Conservation (phyloP, 1,140 invertebrate species). For the Drosophila tristis region DNA sequence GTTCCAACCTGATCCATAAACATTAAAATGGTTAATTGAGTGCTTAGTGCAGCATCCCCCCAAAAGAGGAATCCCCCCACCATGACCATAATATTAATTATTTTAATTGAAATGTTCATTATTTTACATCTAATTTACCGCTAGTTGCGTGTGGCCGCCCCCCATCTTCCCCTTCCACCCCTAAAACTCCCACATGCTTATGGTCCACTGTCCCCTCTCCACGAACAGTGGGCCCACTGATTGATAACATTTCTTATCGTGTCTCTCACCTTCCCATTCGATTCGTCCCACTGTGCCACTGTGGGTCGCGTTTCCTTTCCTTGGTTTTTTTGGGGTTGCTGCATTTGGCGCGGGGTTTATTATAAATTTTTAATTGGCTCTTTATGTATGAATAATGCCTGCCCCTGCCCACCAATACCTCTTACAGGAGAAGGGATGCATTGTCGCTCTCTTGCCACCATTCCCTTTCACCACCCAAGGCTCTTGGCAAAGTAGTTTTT, state of each 20-base stretch:
- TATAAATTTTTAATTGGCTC: conserved; percentile 83
- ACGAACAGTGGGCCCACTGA: neutral
- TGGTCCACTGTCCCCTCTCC: no score
- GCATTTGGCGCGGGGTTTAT: conserved; percentile 75
- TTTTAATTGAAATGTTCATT: conserved; percentile 84
- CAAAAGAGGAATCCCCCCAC: neutral
- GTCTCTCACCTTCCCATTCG: conserved; percentile 1
- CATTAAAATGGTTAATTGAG: conserved; percentile 84
- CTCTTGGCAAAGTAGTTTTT: conserved; percentile 56
- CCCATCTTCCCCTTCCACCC: neutral
- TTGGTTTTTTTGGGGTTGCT: conserved; percentile 53
- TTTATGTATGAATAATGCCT: conserved; percentile 80
- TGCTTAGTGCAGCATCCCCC: conserved; percentile 70
- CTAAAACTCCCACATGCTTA: neutral
- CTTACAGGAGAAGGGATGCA: conserved; percentile 31
- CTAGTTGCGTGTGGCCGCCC: conserved; percentile 52
- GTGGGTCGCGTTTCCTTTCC: conserved; percentile 29
- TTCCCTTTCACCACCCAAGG: conserved; percentile 10
- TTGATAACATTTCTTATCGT: neutral
- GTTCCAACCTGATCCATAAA: conserved; percentile 64
- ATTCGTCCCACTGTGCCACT: conserved; percentile 42
- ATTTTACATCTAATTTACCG: conserved; percentile 83
- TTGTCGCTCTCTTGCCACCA: conserved; percentile 25
- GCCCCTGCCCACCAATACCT: conserved; percentile 24
- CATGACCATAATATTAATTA: conserved; percentile 78